Conservation (phyloP, 2,797 vertebrate genomes). For the Sebastes diaconus region DNA sequence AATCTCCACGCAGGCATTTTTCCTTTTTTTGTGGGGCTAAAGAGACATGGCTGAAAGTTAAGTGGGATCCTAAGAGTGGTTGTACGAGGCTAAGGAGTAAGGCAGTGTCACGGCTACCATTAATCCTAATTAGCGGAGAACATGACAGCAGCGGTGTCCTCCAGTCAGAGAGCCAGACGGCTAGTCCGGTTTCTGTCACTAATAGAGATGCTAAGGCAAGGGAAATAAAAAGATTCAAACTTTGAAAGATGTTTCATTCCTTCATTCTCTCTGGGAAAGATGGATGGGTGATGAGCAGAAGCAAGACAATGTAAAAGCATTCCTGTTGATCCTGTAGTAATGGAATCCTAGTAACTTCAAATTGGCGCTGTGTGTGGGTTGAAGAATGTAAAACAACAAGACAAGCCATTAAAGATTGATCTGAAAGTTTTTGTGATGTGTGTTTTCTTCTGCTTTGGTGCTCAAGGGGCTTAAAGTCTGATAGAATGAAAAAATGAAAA, state of each 20-base stretch:
- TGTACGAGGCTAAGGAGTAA: conserved; percentile 35
- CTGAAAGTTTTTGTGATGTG: conserved; percentile 40
- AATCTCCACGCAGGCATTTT: conserved; percentile 6
- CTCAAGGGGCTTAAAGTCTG: conserved; percentile 22
- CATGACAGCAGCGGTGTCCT: conserved; percentile 73
- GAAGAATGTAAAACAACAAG: conserved; percentile 38
- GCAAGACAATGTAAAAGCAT: conserved; percentile 60
- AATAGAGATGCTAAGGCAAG: conserved; percentile 45
- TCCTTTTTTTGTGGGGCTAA: background rate
- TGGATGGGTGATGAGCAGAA: conserved; percentile 47
- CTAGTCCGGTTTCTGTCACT: conserved; percentile 48
- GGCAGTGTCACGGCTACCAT: conserved; percentile 63
- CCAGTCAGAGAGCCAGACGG: conserved; percentile 44
- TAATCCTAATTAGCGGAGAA: conserved; percentile 78
- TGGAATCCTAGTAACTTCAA: conserved; percentile 30
- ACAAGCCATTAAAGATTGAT: conserved; percentile 58
- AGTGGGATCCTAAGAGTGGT: conserved; percentile 36
- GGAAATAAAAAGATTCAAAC: conserved; percentile 49
- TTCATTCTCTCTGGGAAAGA: conserved; percentile 47
- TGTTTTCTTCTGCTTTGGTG: background rate
- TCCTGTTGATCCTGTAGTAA: conserved; percentile 46
- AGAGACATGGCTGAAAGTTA: conserved; percentile 36
- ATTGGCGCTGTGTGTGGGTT: background rate
- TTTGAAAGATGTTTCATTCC: conserved; percentile 43
- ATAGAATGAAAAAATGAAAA: conserved; percentile 40